These are phyloP conservation scores for Achatina immaculata DNA, from an alignment of 1,140 invertebrate species.

Conservation along the genomic window DNA sequence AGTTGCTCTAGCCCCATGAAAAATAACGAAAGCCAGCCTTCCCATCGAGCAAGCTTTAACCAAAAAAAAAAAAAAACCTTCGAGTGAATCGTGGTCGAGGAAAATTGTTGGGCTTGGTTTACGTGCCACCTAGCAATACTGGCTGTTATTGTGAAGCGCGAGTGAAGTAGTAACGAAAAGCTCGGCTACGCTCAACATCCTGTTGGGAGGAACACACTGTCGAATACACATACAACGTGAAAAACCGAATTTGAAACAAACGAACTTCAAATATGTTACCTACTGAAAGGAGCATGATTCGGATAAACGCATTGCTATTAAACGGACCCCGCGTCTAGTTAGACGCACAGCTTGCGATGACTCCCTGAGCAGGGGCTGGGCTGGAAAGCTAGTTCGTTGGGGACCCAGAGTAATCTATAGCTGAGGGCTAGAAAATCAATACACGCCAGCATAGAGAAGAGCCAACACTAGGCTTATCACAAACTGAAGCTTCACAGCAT, in stretches of 20 bases:
- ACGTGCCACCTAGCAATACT: conserved; percentile 37
- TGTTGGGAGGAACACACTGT: neutral
- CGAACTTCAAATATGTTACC: neutral
- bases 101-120: conserved; percentile 28
- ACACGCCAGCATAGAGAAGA: conserved; percentile 34
- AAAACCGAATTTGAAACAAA: neutral
- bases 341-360: conserved; percentile 38
- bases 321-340: neutral
- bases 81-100: neutral
- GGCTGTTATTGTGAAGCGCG: conserved; percentile 33
- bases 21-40: conserved; percentile 22
- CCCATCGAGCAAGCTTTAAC: conserved; percentile 25
- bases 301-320: conserved; percentile 21
- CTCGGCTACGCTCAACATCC: conserved; percentile 18
- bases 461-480: conserved; percentile 41
- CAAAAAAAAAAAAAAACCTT: no score
- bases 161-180: neutral
- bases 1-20: neutral
- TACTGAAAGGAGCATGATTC: neutral
- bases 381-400: conserved; percentile 29
- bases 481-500: conserved; percentile 36
- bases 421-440: conserved; percentile 41
- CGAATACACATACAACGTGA: neutral
- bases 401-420: conserved; percentile 40
- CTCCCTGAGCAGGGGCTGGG: conserved; percentile 23